These are phyloP conservation scores for Arion vulgaris DNA, from an alignment of 1,140 invertebrate species.

Conservation along the genomic window DNA sequence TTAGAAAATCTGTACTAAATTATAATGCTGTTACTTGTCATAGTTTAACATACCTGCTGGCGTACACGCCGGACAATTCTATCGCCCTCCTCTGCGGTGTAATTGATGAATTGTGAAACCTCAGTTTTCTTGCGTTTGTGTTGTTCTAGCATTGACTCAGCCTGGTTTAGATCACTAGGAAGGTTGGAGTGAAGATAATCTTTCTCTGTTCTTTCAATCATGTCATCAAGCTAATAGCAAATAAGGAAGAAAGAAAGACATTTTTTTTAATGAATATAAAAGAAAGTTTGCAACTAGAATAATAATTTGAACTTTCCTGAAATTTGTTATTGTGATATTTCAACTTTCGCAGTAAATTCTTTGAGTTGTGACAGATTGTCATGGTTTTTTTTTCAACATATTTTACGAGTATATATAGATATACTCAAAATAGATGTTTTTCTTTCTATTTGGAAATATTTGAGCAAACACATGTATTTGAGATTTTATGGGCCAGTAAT, in stretches of 20 bases:
- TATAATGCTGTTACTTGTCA: no score
- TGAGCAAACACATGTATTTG: no score
- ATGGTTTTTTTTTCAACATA: no score
- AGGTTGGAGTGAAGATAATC: conserved; percentile 71
- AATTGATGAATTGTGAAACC: conserved; percentile 77
- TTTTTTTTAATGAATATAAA: conserved; percentile 10
- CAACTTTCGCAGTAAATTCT: no score
- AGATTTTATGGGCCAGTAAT: no score
- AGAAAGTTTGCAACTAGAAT: no score
- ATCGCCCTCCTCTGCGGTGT: conserved; percentile 78
- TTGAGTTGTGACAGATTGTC: no score
- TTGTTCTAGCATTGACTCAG: conserved; percentile 76
- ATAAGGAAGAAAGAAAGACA: background rate
- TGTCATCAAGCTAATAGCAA: conserved; percentile 73
- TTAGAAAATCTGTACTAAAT: background rate
- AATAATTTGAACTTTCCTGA: no score
- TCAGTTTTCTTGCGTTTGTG: conserved; percentile 77
- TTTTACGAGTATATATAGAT: no score
- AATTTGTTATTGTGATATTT: no score
- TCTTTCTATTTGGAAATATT: no score
- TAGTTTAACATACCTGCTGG: conserved; percentile 77
- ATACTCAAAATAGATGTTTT: no score
- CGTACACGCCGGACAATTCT: conserved; percentile 79
- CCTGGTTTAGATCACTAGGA: conserved; percentile 72
- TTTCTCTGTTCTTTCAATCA: conserved; percentile 73